Conservation (phyloP, 2,888 invertebrate species). For the Sceliomorpha sp. region DNA sequence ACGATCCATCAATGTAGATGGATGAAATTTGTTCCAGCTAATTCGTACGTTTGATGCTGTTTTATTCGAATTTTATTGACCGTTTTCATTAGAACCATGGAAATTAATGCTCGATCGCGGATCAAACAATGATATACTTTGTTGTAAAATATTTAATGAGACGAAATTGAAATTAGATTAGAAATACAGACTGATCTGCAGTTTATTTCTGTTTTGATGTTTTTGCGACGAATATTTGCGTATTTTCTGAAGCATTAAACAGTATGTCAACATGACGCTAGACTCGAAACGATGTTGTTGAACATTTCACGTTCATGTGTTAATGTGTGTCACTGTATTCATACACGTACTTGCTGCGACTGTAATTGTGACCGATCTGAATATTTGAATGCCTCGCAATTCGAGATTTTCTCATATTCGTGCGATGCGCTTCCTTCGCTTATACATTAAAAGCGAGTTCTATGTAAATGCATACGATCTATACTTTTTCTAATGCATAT, state of each 20-base stretch:
- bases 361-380: conserved; percentile 5
- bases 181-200: conserved; percentile 12
- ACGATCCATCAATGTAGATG: conserved; percentile 9
- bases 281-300: not conserved
- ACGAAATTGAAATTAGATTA: conserved; percentile 28
- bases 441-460: too few species aligned
- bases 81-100: conserved; percentile 13
- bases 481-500: conserved; percentile 5
- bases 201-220: conserved; percentile 8
- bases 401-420: conserved; percentile 6
- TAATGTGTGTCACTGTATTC: conserved; percentile 5
- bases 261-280: not conserved
- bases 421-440: not conserved
- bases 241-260: conserved; percentile 6
- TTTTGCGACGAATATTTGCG: conserved; percentile 8
- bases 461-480: too few species aligned
- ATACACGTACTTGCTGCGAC: not conserved
- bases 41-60: not conserved
- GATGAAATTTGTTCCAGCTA: not conserved
- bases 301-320: conserved; percentile 2
- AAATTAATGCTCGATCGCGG: conserved; percentile 16
- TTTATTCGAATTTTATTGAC: conserved; percentile 7
- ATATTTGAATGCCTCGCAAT: conserved; percentile 7
- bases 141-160: not conserved
- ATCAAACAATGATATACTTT: conserved; percentile 24